A percentile compares a stretch with the other conserved stretches of the same genome.
phyloP scores from a whole-genome alignment of 2,888 invertebrate genomes.

The Cerastis leucographa region DNA sequence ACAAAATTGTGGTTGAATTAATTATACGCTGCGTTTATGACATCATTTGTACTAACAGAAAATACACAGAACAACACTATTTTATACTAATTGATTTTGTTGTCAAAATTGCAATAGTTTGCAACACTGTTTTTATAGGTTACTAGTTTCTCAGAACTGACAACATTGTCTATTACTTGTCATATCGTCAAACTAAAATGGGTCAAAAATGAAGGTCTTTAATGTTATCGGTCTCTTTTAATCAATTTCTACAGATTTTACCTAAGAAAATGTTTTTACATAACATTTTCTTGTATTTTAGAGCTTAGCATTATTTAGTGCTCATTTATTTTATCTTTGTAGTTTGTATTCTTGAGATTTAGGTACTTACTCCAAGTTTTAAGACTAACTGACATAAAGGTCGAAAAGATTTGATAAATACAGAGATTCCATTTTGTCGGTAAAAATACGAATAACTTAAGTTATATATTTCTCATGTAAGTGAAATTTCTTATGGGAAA shows the following conservation, averaged over 20 bases:
- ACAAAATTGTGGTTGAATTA: not conserved
- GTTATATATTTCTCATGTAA: too few relatives aligned
- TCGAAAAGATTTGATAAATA: too few relatives aligned
- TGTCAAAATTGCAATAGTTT: too few relatives aligned
- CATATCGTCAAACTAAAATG: not conserved
- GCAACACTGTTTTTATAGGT: too few relatives aligned
- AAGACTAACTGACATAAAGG: not conserved
- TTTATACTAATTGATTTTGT: not conserved
- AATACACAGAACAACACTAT: not conserved
- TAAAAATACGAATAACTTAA: not conserved
- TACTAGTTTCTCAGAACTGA: too few relatives aligned
- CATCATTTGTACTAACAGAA: not conserved
- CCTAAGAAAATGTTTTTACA: not conserved
- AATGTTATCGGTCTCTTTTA: not conserved
- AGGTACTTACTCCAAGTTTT: not conserved
- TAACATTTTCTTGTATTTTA: too few relatives aligned
- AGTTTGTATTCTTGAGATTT: not conserved
- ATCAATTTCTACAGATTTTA: not conserved
- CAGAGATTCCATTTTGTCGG: not conserved
- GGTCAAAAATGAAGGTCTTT: not conserved
- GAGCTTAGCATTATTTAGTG: not conserved
- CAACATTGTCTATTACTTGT: not conserved
- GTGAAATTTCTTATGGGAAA: too few relatives aligned
- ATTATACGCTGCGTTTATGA: not conserved
- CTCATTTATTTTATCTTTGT: not conserved